Conservation (phyloP, 30 jellyfish, hydroid and myxozoan genomes). For the Pelagia noctiluca region DNA sequence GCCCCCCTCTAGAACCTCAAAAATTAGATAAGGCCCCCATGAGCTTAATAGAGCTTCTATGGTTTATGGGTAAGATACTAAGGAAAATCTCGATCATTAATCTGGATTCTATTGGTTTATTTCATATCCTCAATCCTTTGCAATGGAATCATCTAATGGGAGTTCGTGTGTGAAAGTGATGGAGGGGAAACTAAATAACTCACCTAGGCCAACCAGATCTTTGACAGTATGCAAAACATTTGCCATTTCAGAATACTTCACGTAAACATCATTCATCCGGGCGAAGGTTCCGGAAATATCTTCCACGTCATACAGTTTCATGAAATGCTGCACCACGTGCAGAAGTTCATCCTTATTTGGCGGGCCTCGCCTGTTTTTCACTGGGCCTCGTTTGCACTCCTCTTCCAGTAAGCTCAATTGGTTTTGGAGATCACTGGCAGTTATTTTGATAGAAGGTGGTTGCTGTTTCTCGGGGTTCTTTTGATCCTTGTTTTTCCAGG, state of each 20-base stretch:
- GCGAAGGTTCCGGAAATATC: conserved; percentile 75
- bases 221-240: conserved; percentile 73
- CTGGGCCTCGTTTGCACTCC: conserved; percentile 76
- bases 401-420: conserved; percentile 8
- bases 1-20: too few species aligned
- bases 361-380: conserved; percentile 69
- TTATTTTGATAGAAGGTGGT: not conserved
- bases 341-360: conserved; percentile 55
- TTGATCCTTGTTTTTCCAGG: conserved; percentile 54
- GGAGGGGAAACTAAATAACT: not conserved
- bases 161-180: not conserved
- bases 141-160: too few species aligned
- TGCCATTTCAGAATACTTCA: conserved; percentile 66
- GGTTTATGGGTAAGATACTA: too few species aligned
- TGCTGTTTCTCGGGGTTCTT: not conserved
- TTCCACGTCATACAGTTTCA: conserved; percentile 85
- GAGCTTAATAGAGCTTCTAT: too few species aligned
- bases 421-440: conserved; percentile 7
- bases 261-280: conserved; percentile 82
- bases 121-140: too few species aligned
- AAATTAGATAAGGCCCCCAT: too few species aligned
- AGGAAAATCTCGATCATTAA: too few species aligned
- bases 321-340: conserved; percentile 79
- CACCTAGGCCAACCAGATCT: conserved; percentile 81
- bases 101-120: too few species aligned